Conservation (phyloP, 2,888 invertebrate species). For the Drosophila quinaria region DNA sequence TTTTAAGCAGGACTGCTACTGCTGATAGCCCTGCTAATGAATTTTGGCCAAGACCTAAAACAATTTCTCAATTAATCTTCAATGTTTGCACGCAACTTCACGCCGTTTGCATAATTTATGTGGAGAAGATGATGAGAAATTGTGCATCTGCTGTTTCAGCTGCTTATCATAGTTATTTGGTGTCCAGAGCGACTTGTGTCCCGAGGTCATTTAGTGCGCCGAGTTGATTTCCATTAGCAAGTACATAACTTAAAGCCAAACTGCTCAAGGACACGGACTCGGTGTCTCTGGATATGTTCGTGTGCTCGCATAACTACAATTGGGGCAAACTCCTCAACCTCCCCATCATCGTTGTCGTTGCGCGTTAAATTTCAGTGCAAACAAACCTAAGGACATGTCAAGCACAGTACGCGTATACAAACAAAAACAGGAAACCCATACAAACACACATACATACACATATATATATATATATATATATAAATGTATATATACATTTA, state of each 20-base stretch:
- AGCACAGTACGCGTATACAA: constrained; percentile 66
- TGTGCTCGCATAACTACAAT: constrained; percentile 60
- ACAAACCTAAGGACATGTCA: constrained; percentile 79
- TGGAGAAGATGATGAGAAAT: constrained; percentile 23
- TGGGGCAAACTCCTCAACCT: constrained; percentile 31
- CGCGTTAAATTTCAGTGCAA: constrained; percentile 75
- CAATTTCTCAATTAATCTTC: constrained; percentile 59
- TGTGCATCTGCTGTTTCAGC: constrained; percentile 38
- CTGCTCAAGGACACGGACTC: constrained; percentile 39
- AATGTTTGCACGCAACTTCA: constrained; percentile 32
- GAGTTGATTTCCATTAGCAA: constrained; percentile 66
- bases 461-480: constrained; percentile 14
- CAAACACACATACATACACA: constrained; percentile 25
- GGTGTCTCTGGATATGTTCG: constrained; percentile 22
- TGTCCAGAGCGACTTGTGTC: constrained; percentile 14
- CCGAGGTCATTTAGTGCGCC: constrained; percentile 41
- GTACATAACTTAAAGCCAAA: constrained; percentile 77
- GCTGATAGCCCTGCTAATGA: constrained; percentile 25
- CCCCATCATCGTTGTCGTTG: constrained; percentile 9
- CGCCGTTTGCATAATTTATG: constrained; percentile 39
- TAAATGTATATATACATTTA: constrained; percentile 14
- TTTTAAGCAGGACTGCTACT: constrained; percentile 17
- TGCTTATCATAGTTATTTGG: constrained; percentile 40
- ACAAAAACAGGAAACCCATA: constrained; percentile 56
- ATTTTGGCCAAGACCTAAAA: constrained; percentile 23